Base-by-base conservation (phyloP, 2,797 vertebrate genomes). In the Phoxinus dragarum region DNA sequence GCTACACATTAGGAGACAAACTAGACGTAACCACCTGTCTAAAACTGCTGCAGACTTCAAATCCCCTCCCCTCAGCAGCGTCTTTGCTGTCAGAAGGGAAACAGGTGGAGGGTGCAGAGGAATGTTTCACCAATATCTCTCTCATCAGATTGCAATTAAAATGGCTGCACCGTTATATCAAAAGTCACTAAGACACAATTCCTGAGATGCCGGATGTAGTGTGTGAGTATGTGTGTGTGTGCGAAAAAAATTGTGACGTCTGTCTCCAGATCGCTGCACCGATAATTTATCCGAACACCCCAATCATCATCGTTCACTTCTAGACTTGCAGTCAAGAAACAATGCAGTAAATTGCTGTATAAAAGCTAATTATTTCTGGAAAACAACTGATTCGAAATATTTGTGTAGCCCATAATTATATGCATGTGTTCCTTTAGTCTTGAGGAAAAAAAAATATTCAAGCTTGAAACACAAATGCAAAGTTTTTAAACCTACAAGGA, bases 111-210 rank as follows among this genome's bases (percentile, higher is more conserved):
- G 3, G 61, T 36, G 27, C 56, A 47, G 59, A 19, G 74, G 68
- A 84, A 81, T 78, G 40, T 88, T 61, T 64, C 81, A 71, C 78
- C 83, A 81, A 90, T 91, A 88, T 89, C 82, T 90, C 88, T 83
- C 90, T 92, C 91, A 90, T 89, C 90, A 91, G 91, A 76, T 81
- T 7, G 81, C 88, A 92, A 93, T 93, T 94, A 92, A 92, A 90
- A 90, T 88, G 89, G 83, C 87, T 90, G 89, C 80, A 54, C 66
- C 54, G 87, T 88, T 76, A 88, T 89, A 93, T 90, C 87, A 89
- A 91, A 92, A 91, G 84, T 73, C 64, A 87, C 69, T 85, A 91
- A 94, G 90, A 92, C 90, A 92, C 92, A 93, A 92, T 93, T 92
- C 90, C 90, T 88, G 68, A 86, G 82, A 94, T 93, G 89, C 90